Conservation (phyloP, 2,797 vertebrate species). For the Labeo calbasu region DNA sequence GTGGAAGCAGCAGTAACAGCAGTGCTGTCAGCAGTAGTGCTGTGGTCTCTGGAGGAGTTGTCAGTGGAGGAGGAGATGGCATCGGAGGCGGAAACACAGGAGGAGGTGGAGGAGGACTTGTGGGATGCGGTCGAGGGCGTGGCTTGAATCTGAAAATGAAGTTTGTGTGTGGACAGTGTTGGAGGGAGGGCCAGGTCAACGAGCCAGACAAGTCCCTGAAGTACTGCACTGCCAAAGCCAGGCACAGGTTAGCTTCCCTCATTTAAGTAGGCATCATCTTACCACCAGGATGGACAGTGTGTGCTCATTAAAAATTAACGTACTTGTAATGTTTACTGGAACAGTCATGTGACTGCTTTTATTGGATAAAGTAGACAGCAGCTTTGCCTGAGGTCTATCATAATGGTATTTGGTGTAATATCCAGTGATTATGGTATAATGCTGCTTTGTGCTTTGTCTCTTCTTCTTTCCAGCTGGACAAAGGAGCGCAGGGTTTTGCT, state of each 20-base stretch:
- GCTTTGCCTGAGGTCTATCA: neutral
- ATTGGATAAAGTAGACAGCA: neutral
- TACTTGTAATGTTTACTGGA: constrained; percentile 15
- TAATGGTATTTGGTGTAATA: neutral
- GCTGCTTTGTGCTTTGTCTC: neutral
- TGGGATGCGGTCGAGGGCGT: constrained; percentile 72
- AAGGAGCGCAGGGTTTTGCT: constrained; percentile 94
- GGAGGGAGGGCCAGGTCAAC: constrained; percentile 95
- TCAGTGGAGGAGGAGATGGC: constrained; percentile 55
- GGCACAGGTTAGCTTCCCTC: constrained; percentile 85
- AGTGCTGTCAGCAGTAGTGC: constrained; percentile 45
- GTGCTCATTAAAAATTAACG: neutral
- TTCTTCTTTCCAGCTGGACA: constrained; percentile 84
- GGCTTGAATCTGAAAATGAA: constrained; percentile 97
- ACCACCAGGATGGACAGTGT: neutral
- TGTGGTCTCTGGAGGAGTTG: constrained; percentile 68
- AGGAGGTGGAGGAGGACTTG: constrained; percentile 67
- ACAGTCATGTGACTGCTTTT: constrained; percentile 6
- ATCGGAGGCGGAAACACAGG: constrained; percentile 54
- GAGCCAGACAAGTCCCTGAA: constrained; percentile 97
- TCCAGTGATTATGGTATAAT: neutral
- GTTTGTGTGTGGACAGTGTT: constrained; percentile 98
- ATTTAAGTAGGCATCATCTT: neutral
- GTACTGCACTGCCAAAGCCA: constrained; percentile 97
- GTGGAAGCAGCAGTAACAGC: constrained; percentile 59